Base-by-base conservation (phyloP, 2,888 invertebrate genomes). In the Syritta pipiens region DNA sequence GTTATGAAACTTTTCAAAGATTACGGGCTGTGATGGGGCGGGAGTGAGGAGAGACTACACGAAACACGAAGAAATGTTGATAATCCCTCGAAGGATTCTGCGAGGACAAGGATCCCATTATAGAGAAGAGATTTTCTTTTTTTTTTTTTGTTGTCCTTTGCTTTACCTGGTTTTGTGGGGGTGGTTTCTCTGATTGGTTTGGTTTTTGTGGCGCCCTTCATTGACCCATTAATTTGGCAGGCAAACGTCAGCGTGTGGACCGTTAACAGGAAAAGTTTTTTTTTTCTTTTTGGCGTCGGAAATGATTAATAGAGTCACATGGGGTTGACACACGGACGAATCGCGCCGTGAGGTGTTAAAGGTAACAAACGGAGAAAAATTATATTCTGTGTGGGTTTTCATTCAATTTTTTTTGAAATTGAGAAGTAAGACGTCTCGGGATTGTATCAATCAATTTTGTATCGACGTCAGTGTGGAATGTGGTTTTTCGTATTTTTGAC, bases 251-350 rank as follows among this genome's bases (percentile, higher is more conserved):
- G 57, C 59, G 37, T 12, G 28, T 30, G 24, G 22, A 42, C 19
- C 53, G 9, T 35, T 40, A n/a, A 46, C 24, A 60, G n/a, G n/a
- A n/a, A 46, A 49, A 10, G 17, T 37, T 48, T 49, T n/a, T n/a
- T 12, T 12, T 6, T 3, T n/a, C 26, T 6, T 48, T 5, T 12
- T 5, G 19, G n/a, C 4, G 46, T 9, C 9, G 6, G 3, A 65
- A 60, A 55, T 65, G 77, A 77, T 77, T 69, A 69, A 76, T 76
- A 40, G n/a, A n/a, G 63, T 30, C 48, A 17, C 19, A 49, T 62
- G 17, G 30, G 30, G 48, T 49, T 48, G 40, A 26, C 30, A 35
- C 17, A n/a, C n/a, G n/a, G n/a, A n/a, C n/a, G n/a, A n/a, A n/a
- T n/a, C n/a, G n/a, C 17, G 22, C 10, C 26, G 14, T 1, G 10